Evolutionary conservation across 2,797 vertebrate species (phyloP).

Genomic region (Coluber constrictor): DNA sequence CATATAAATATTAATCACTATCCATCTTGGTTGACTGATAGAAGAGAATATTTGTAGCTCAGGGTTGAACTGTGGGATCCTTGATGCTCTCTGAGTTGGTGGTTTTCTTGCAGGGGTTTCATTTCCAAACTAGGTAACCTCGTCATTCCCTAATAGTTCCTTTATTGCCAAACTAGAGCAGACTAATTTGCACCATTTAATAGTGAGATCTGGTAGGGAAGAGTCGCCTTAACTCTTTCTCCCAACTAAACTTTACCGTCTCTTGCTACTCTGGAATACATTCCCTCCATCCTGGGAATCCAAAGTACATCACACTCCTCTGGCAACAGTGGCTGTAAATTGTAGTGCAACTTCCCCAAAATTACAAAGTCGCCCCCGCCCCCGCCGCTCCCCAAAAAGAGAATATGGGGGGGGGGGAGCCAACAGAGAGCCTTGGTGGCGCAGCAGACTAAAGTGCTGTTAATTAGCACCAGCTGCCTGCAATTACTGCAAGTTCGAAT

Average conservation of each 20-base stretch:
- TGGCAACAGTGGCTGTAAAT: not conserved
- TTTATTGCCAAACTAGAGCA: not conserved
- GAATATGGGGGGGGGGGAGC: rapidly evolving
- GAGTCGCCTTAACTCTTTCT: not conserved
- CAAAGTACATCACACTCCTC: not conserved
- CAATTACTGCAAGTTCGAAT: no score
- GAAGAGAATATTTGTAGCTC: not conserved
- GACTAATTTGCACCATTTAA: not conserved
- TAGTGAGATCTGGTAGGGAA: not conserved
- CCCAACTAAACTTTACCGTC: not conserved
- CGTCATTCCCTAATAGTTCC: not conserved
- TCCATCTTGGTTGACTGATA: not conserved
- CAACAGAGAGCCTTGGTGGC: no score
- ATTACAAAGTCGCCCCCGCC: not conserved
- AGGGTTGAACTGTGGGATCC: not conserved
- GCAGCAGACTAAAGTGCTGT: no score
- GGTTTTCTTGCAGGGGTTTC: not conserved
- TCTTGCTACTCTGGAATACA: not conserved
- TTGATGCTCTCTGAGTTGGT: not conserved
- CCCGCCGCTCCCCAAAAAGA: no score
- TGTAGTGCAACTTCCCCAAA: not conserved
- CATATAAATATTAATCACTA: no score
- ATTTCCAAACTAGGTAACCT: not conserved
- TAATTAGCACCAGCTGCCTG: no score
- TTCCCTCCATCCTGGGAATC: not conserved